A percentile compares a stretch with the other conserved stretches of the same genome.
phyloP scores from a whole-genome alignment of 2,113 vertebrate genomes.

The Australoheros scitulus region DNA sequence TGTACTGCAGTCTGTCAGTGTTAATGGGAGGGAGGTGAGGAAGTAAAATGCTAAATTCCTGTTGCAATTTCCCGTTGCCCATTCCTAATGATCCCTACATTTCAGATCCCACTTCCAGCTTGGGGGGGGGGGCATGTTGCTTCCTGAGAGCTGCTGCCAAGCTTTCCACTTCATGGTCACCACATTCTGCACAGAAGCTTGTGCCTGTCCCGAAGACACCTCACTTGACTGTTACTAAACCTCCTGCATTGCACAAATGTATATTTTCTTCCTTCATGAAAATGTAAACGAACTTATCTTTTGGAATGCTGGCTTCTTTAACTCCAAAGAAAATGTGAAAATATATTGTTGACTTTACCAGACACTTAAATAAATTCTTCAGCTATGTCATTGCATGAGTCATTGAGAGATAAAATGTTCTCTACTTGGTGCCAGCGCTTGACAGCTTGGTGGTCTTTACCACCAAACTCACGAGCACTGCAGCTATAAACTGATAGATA shows the following conservation, averaged over 20 bases:
- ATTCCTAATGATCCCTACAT: constrained; percentile 53
- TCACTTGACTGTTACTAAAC: constrained; percentile 4
- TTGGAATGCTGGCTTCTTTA: neutral
- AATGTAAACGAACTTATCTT: neutral
- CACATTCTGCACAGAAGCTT: constrained; percentile 16
- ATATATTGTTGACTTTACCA: constrained; percentile 28
- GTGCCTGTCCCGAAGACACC: neutral
- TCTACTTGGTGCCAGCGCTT: constrained; percentile 46
- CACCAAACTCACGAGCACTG: constrained; percentile 36
- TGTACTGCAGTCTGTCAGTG: neutral
- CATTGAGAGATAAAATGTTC: constrained; percentile 63
- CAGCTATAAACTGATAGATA: constrained; percentile 60
- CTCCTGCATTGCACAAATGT: neutral
- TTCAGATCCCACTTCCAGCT: constrained; percentile 33
- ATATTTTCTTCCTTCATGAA: neutral
- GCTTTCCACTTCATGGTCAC: constrained; percentile 30
- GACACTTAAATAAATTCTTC: constrained; percentile 32
- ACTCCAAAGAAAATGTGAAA: constrained; percentile 16
- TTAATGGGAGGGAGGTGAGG: neutral
- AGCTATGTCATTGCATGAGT: constrained; percentile 36
- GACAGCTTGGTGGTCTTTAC: constrained; percentile 68
- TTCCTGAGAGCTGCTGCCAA: constrained; percentile 35
- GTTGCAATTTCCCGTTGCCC: neutral
- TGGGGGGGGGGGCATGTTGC: constrained; percentile 5
- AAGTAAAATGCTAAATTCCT: neutral